These are phyloP conservation scores for Imbricaverruca yamaguchii DNA, from an alignment of 2,888 invertebrate species.

Conservation along the genomic window DNA sequence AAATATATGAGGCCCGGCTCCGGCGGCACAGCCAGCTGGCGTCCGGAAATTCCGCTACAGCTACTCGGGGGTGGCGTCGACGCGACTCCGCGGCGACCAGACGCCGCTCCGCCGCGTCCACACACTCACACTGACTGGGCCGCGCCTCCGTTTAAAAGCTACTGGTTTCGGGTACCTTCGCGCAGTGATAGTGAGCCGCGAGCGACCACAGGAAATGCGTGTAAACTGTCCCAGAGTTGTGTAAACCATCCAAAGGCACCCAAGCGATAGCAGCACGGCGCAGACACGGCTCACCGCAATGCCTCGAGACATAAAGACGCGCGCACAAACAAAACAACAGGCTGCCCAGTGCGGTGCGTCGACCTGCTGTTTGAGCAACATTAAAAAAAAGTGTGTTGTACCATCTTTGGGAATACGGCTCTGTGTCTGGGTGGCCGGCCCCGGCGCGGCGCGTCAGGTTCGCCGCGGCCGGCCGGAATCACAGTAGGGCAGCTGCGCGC, in stretches of 20 bases:
- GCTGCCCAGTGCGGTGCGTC: not conserved
- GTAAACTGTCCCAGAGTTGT: not conserved
- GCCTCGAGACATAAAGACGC: not conserved
- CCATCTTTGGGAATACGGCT: constrained; percentile 18
- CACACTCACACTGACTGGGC: not conserved
- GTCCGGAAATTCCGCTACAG: not conserved
- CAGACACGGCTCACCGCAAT: not conserved
- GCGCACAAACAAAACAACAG: constrained; percentile 17
- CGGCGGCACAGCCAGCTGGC: not conserved
- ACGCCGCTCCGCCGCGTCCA: not conserved
- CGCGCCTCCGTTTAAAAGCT: not conserved
- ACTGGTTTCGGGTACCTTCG: not conserved
- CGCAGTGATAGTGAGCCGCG: not conserved
- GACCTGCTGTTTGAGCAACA: constrained; percentile 7
- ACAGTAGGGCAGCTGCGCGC: not conserved
- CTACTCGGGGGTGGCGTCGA: no score
- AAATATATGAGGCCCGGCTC: constrained; percentile 1
- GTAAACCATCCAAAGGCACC: not conserved
- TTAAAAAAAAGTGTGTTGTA: constrained; percentile 16
- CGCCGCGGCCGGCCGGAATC: not conserved
- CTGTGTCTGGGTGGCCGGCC: not conserved
- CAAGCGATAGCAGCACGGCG: not conserved
- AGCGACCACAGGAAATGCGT: not conserved
- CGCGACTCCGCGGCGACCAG: no score
- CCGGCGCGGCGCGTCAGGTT: no score